Evolutionary conservation across 1,140 invertebrate genomes (phyloP).

Genomic region (Bombus breviceps): DNA sequence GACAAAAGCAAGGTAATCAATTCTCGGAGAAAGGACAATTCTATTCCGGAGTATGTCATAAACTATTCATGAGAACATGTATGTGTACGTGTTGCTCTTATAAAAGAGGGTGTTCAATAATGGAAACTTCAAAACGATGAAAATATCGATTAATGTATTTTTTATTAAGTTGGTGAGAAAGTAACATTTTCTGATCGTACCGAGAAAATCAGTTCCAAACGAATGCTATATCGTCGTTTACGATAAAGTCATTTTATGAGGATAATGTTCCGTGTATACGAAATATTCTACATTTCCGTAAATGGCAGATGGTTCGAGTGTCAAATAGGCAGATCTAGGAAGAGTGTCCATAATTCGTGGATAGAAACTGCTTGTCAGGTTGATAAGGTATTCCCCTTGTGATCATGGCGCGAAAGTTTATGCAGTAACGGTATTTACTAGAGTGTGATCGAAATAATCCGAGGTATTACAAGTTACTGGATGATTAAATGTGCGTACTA

Average conservation of each 20-base stretch:
- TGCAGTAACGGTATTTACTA: constrained; percentile 8
- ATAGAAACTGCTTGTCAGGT: neutral
- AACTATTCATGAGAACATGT: neutral
- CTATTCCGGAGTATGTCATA: neutral
- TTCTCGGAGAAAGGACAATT: neutral
- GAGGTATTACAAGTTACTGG: constrained; percentile 4
- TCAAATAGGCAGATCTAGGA: neutral
- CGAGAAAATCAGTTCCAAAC: too few species aligned
- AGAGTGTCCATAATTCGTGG: neutral
- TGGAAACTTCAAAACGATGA: neutral
- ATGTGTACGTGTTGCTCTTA: neutral
- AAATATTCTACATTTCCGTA: neutral
- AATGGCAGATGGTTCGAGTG: neutral
- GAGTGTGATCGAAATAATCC: constrained; percentile 12
- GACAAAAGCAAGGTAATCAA: constrained; percentile 5
- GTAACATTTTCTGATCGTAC: too few species aligned
- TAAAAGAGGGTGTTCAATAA: neutral
- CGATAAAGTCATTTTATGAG: too few species aligned
- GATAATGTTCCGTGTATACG: too few species aligned
- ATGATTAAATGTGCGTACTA: constrained; percentile 22
- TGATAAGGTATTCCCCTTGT: constrained; percentile 16
- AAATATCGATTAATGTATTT: too few species aligned
- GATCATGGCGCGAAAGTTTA: constrained; percentile 5
- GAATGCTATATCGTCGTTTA: too few species aligned
- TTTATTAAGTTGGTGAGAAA: too few species aligned